phyloP scores from a whole-genome alignment of 2,113 vertebrate species.

The Nesoenas mayeri region DNA sequence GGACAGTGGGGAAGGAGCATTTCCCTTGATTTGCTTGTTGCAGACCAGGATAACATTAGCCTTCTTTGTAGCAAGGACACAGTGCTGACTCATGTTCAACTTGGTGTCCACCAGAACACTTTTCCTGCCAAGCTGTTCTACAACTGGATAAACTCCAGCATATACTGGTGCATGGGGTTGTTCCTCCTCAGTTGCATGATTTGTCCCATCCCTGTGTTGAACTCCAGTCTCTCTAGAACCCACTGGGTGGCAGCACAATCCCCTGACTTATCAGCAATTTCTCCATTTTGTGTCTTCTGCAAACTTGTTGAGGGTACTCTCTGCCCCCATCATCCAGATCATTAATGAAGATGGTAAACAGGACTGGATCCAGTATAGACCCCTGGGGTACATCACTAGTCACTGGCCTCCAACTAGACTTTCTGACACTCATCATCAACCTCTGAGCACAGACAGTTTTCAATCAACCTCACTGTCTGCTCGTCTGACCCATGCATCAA shows the following conservation, averaged over 20 bases:
- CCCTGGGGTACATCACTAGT: not conserved
- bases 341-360: not conserved
- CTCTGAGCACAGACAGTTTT: not conserved
- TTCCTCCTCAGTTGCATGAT: not conserved
- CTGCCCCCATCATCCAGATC: not conserved
- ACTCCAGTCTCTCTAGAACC: not conserved
- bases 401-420: not conserved
- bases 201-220: not conserved
- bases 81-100: no score
- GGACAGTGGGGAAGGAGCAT: not conserved
- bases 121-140: not conserved
- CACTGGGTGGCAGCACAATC: not conserved
- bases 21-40: not conserved
- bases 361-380: not conserved
- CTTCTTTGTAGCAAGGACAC: not conserved
- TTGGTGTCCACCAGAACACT: not conserved
- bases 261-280: not conserved
- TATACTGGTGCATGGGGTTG: not conserved
- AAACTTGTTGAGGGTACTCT: not conserved
- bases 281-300: not conserved
- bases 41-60: not conserved
- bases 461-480: not conserved
- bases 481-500: not conserved
- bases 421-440: not conserved
- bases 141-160: not conserved